phyloP scores from a whole-genome alignment of 2,888 invertebrate genomes.

The Melanostoma mellinum region DNA sequence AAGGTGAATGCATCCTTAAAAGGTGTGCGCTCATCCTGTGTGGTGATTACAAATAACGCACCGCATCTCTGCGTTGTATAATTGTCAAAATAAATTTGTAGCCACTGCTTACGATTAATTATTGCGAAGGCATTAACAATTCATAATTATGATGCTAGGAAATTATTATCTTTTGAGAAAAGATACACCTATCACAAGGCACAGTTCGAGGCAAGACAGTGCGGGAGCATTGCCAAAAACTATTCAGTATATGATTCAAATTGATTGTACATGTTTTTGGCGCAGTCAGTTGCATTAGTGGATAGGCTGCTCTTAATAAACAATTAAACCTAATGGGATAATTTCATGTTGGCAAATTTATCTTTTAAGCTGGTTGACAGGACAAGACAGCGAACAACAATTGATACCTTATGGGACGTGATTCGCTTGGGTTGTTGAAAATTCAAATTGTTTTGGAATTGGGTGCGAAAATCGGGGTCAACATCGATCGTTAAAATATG shows the following conservation, averaged over 20 bases:
- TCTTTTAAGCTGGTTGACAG: slow-evolving; percentile 52
- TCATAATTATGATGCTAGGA: slow-evolving; percentile 47
- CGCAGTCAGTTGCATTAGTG: slow-evolving; percentile 30
- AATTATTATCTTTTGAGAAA: slow-evolving; percentile 14
- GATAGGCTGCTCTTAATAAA: slow-evolving; percentile 62
- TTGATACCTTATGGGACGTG: slow-evolving; percentile 52
- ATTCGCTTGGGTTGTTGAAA: too few relatives aligned
- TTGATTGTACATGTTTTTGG: slow-evolving; percentile 45
- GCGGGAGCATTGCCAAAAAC: slow-evolving; percentile 65
- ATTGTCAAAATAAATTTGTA: slow-evolving; percentile 55
- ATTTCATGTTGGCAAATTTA: slow-evolving; percentile 62
- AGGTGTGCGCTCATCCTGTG: slow-evolving; percentile 75
- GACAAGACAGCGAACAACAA: slow-evolving; percentile 68
- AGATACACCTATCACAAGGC: slow-evolving; percentile 1
- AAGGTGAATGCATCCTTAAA: slow-evolving; percentile 79
- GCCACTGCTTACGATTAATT: slow-evolving; percentile 37
- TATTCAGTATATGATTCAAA: slow-evolving; percentile 34
- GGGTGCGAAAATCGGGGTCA: slow-evolving; percentile 57
- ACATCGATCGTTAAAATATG: slow-evolving; percentile 33
- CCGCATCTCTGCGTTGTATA: neutral
- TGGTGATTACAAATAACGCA: slow-evolving; percentile 38
- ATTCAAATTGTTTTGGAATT: slow-evolving; percentile 11
- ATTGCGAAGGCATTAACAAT: slow-evolving; percentile 52
- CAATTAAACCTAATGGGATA: slow-evolving; percentile 70
- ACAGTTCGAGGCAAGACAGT: neutral